Percentiles rank a stretch among this genome's conserved stretches.
These are phyloP conservation scores for Aethes cnicana DNA, from an alignment of 2,888 invertebrate genomes.

Conservation along the genomic window DNA sequence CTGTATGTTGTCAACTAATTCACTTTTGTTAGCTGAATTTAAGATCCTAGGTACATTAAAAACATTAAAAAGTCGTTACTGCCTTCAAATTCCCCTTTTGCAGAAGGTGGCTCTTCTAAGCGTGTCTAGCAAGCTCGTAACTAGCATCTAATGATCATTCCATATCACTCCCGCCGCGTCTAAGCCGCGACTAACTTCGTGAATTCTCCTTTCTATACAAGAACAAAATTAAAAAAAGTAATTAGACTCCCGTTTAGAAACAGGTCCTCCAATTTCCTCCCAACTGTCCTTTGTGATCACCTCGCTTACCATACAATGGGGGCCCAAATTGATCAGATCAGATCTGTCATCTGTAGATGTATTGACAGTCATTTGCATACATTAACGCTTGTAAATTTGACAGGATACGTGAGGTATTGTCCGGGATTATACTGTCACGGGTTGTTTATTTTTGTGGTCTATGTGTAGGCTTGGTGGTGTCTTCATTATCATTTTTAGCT, in stretches of 20 bases:
- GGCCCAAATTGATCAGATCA: conserved; percentile 44
- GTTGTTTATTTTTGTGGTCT: conserved; percentile 12
- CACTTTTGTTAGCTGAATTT: too few relatives aligned
- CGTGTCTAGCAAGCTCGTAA: too few relatives aligned
- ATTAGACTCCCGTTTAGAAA: conserved; percentile 30
- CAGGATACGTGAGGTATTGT: conserved; percentile 42
- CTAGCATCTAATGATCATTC: too few relatives aligned
- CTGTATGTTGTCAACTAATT: too few relatives aligned
- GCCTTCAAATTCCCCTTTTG: too few relatives aligned
- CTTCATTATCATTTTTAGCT: too few relatives aligned
- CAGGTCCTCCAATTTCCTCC: conserved; percentile 44
- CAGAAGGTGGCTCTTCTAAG: too few relatives aligned
- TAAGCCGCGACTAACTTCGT: neutral
- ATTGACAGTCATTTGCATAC: conserved; percentile 42
- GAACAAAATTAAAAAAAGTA: conserved; percentile 18
- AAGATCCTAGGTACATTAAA: too few relatives aligned
- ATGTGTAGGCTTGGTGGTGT: too few relatives aligned
- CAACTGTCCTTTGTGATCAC: conserved; percentile 42
- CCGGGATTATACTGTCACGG: conserved; percentile 20
- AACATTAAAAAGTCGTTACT: too few relatives aligned
- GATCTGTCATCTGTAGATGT: conserved; percentile 35
- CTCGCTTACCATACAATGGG: conserved; percentile 50
- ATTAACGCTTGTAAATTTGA: conserved; percentile 44
- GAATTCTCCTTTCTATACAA: neutral
- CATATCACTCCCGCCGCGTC: too few relatives aligned